Evolutionary conservation across 2,797 vertebrate species (phyloP), one percentile per base, ranked within the genome.

Genomic region (Gallirallus australis): DNA sequence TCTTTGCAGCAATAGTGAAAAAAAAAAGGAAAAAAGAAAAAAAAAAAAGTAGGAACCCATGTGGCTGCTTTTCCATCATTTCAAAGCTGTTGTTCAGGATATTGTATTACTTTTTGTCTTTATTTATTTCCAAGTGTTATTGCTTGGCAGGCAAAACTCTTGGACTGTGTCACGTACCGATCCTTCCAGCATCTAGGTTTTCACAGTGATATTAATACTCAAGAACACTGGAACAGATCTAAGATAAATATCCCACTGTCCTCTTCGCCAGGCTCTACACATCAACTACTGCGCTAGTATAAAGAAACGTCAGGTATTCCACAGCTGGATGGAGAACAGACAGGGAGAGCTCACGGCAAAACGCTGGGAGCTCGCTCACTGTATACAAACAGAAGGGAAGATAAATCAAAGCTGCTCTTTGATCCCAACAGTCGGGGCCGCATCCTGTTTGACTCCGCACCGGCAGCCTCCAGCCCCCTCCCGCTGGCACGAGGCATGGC

Each of bases 71-170:
- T 91, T 79, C 81, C 39, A 56, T 91, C 9, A 84, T 83, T 91
- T 89, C 86, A 53, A 91, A 72, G 60, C 45, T 70, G 57, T 70
- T 93, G 54, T 81, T 94, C 73, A 77, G 48, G 86, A 71, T 93
- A 70, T 73, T 77, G 71, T 77, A 64, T 82, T 84, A 76, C 73
- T 86, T 95, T 91, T 60, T 94, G 56, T 93, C 86, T 92, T 80
- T 86, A 23, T 94, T 90, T 95, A 91, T 91, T 93, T 96, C 73
- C 70, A 93, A 94, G 35, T 17, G 42, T 56, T 90, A 94, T 37
- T 90, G 88, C 64, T 96, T 82, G 73, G 83, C 92, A 95, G 87
- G 70, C 39, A 83, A 86, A 96, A 54, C 47, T 94, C 82, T 77
- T 89, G 84, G 86, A 60, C 68, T 59, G 57, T 50, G 24, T 65